Evolutionary conservation across 2,888 invertebrate species (phyloP), one percentile per base, ranked within the genome.

Genomic region (Zhengitettix transpicula): DNA sequence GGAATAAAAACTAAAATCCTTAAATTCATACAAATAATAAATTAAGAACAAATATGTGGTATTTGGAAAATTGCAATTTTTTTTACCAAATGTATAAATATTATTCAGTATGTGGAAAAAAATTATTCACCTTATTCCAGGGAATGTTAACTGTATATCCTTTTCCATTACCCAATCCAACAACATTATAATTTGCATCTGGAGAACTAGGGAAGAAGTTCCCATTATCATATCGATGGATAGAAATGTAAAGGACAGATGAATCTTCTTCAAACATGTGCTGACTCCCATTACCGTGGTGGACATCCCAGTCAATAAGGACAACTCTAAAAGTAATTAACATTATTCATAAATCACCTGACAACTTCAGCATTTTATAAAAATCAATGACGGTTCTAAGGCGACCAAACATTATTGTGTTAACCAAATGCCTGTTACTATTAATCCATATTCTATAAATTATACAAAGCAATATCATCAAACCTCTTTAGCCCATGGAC

Each of bases 231-330:
- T 88, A 94, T 11, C 95, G 87, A 76, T 98, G 97, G 17, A 97
- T 73, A 11, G 95, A 95, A 53, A 97, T 81, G 72, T 94, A 96
- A 61, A 95, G 75, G 51, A 98, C 89, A 72, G 85, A 80, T 0
- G 81, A 77, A 68, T 86, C 80, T 7, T 82, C 76, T 61, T 89
- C 85, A 58, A 93, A 90, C 63, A 89, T 82, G 55, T 81, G 78
- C 72, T 92, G 91, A 10, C 89, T 91, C 1, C 94, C 96, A 71
- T 97, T 93, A 1, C 96, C 96, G 71, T 97, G 96, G 69, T 97
- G 96, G 3, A 97, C 86, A 72, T 97, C 97, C 90, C 96, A 97
- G 75, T 97, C 97, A 0, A 97, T 72, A 58, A 97, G 83, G 52
- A 89, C 68, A 10, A 85, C 75, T 52, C 87, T 83, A 65, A 60